Evolutionary conservation across 2,113 vertebrate species (phyloP), one percentile per base, ranked within the genome.

Genomic region (Nothoprocta pentlandii): DNA sequence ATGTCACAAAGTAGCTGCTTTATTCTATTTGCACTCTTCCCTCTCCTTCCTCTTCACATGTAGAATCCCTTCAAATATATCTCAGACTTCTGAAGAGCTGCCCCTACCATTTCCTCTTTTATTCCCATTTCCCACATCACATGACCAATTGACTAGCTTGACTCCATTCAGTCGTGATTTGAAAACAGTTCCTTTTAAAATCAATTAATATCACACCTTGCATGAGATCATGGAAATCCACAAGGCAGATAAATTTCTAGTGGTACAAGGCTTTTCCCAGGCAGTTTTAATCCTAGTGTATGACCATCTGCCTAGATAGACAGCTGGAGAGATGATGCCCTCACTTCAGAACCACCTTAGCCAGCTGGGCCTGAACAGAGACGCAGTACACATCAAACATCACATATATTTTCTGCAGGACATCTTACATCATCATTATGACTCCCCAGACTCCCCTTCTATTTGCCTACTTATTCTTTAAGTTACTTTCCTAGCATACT

Each of bases 41-140:
- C 4, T 77, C 4, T 20, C 34, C 34, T 49, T 53, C 34, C 25
- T 6, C 12, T 16, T 71, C 36, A 30, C 49, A 53, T 9, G 3
- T 17, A 47, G 5, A 16, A 44, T 77, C 13, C n/a, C 7, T 61
- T 44, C 42, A 81, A 90, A 87, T 0, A 6, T 20, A 5, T 26
- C 25, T 15, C 58, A 34, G 84, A 74, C 51, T 44, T 19, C 23
- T n/a, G 9, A 53, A 41, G 23, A 68, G 5, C 9, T 54, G 32
- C 3, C 6, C 6, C 15, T 41, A 3, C 22, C 47, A 2, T 23
- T 84, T 73, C 15, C 47, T 15, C 4, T 61, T 68, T 68, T 84
- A 15, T 85, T 85, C 23, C 15, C 0, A 0, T 47, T 87, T 53
- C 5, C 4, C 6, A 34, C 2, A 21, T 22, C 0, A 1, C 10